phyloP scores from a whole-genome alignment of 2,113 vertebrate species.

The Bujurquina vittata region DNA sequence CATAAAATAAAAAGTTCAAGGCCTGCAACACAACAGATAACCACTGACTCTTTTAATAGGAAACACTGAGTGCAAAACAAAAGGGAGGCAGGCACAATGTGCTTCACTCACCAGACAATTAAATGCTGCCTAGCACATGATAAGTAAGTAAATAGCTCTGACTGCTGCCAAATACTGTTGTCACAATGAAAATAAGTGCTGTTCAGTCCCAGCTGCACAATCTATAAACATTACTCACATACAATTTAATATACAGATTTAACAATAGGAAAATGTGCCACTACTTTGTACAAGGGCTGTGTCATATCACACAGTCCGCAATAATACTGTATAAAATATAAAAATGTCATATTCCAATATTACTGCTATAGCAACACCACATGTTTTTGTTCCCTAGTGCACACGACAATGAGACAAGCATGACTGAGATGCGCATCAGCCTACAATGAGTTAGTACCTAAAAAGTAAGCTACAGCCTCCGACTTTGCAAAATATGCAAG shows the following conservation, averaged over 20 bases:
- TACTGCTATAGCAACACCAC: not conserved
- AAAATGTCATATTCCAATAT: not conserved
- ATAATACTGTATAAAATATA: no score
- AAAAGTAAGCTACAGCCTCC: not conserved
- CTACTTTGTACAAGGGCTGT: not conserved
- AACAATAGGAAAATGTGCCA: not conserved
- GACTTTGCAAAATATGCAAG: not conserved
- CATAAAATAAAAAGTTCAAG: not conserved
- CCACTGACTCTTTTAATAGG: not conserved
- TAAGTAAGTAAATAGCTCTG: constrained; percentile 21
- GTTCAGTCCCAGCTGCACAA: constrained; percentile 2
- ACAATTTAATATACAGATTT: not conserved
- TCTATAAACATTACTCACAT: constrained; percentile 8
- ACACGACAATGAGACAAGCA: not conserved
- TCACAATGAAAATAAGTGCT: constrained; percentile 50
- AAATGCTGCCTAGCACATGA: constrained; percentile 17
- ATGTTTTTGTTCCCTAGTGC: not conserved
- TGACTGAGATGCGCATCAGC: not conserved
- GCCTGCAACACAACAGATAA: not conserved
- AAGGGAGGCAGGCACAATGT: not conserved
- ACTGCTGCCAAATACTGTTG: constrained; percentile 2
- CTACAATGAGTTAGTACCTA: not conserved
- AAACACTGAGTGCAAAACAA: constrained; percentile 9
- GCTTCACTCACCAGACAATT: constrained; percentile 20
- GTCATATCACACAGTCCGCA: no score